Conservation (phyloP, 1,140 invertebrate species). For the Drosophila pseudoobscura region DNA sequence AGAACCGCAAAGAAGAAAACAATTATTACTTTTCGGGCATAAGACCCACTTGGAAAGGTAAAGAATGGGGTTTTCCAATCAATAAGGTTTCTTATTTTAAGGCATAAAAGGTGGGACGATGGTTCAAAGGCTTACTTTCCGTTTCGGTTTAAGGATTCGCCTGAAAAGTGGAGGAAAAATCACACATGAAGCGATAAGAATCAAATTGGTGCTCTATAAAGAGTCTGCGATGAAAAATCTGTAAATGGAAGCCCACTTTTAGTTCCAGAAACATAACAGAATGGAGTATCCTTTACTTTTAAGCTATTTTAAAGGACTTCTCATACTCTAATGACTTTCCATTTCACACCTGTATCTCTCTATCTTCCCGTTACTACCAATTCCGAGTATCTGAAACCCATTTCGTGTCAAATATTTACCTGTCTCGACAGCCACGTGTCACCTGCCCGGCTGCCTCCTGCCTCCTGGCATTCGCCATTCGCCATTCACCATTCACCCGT, state of each 20-base stretch:
- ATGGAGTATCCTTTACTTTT: no score
- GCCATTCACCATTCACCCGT: neutral
- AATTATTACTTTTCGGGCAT: slow-evolving; percentile 49
- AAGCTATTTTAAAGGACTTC: no score
- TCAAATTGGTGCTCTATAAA: no score
- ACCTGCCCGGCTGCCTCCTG: slow-evolving; percentile 13
- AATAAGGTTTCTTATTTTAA: neutral
- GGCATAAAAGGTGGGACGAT: neutral
- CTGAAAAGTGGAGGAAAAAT: no score
- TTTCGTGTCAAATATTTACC: slow-evolving; percentile 40
- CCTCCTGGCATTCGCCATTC: neutral
- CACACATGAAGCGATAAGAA: no score
- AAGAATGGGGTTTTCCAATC: neutral
- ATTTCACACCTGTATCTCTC: neutral
- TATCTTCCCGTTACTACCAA: neutral
- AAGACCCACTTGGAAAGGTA: neutral
- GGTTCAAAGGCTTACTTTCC: no score
- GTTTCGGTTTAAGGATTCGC: no score
- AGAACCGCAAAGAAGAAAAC: slow-evolving; percentile 29
- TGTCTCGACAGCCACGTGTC: slow-evolving; percentile 20
- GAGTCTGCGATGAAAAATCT: no score
- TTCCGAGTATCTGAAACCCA: slow-evolving; percentile 12
- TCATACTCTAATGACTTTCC: no score
- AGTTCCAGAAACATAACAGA: no score
- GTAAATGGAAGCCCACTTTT: no score